phyloP scores from a whole-genome alignment of 1,140 invertebrate genomes.

The Eumaeus atala region DNA sequence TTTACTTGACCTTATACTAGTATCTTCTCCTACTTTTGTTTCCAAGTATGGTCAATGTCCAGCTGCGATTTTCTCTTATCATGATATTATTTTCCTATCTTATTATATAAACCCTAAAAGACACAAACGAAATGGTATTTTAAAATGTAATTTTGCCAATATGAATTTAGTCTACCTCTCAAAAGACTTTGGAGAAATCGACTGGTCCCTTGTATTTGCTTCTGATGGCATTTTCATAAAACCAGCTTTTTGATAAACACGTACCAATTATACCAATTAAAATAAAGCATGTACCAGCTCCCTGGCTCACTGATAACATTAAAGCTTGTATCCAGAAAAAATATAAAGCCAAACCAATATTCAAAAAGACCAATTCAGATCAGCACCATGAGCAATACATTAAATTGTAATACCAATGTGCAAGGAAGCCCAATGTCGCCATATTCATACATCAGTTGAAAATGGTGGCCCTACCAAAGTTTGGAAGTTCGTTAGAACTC shows the following conservation, averaged over 20 bases:
- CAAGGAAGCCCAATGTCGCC: not conserved
- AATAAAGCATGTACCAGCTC: no score
- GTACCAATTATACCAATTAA: no score
- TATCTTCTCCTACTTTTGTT: constrained; percentile 10
- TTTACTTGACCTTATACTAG: constrained; percentile 19
- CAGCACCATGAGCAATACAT: no score
- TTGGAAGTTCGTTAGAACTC: not conserved
- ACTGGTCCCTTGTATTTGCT: no score
- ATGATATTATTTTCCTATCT: constrained; percentile 21
- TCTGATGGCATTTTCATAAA: no score
- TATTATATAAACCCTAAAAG: not conserved
- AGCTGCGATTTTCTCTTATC: constrained; percentile 23
- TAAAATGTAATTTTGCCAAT: not conserved
- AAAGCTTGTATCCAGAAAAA: no score
- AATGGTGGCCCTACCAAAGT: not conserved
- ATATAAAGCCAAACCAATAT: no score
- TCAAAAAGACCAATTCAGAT: no score
- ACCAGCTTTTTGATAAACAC: no score
- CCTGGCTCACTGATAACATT: no score
- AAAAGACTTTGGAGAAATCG: not conserved
- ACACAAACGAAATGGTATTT: not conserved
- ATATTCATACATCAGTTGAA: not conserved
- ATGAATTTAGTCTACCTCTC: not conserved
- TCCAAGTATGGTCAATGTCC: constrained; percentile 19
- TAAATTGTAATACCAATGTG: no score